Percentiles rank a stretch among this genome's conserved stretches.
phyloP scores from a whole-genome alignment of 2,888 invertebrate species.

The Orgyia antiqua region DNA sequence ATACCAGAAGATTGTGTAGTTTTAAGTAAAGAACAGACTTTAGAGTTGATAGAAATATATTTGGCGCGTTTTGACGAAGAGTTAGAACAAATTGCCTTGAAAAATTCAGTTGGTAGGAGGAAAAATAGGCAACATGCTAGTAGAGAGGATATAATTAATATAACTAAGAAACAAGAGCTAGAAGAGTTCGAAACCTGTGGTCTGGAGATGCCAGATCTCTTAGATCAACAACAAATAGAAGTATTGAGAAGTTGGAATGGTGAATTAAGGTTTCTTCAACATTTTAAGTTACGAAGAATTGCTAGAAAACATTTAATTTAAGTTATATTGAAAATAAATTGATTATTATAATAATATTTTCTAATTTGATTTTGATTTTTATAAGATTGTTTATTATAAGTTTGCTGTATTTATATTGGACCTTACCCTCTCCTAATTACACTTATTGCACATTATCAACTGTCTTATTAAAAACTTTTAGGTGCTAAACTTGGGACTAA shows the following conservation, averaged over 20 bases:
- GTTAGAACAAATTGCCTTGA: constrained; percentile 86
- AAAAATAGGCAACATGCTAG: constrained; percentile 88
- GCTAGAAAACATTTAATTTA: constrained; percentile 58
- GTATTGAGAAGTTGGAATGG: constrained; percentile 82
- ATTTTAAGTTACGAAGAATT: constrained; percentile 81
- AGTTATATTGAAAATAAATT: too few relatives aligned
- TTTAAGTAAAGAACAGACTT: constrained; percentile 79
- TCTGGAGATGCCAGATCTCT: constrained; percentile 86
- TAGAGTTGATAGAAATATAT: constrained; percentile 77
- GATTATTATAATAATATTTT: too few relatives aligned
- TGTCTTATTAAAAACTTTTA: too few relatives aligned
- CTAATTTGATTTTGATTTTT: neutral
- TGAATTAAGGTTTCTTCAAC: constrained; percentile 80
- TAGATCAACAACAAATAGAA: constrained; percentile 77
- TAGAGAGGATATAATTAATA: constrained; percentile 86
- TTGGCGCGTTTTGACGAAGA: constrained; percentile 83
- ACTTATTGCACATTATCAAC: too few relatives aligned
- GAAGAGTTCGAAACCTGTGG: constrained; percentile 88
- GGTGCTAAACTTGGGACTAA: too few relatives aligned
- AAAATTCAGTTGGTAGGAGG: constrained; percentile 86
- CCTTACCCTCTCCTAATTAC: too few relatives aligned
- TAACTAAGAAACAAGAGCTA: constrained; percentile 84
- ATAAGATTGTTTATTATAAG: too few relatives aligned
- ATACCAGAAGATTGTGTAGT: constrained; percentile 73
- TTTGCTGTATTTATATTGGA: too few relatives aligned